Base-by-base conservation (phyloP, 2,113 vertebrate species). In the Orcinus orca region DNA sequence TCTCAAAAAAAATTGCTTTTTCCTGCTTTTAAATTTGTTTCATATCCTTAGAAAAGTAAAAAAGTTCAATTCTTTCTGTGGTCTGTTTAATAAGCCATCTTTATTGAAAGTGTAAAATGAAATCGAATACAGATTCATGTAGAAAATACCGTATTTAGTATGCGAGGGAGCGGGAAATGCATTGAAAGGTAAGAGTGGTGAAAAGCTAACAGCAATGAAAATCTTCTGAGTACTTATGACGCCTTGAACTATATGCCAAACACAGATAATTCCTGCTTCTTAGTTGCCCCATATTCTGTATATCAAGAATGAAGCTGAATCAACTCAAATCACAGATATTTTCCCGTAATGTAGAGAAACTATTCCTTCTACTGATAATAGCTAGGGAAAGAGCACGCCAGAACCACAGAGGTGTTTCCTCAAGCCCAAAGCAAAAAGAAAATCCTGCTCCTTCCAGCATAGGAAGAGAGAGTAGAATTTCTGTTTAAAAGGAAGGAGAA, bases 11-110 rank as follows among this genome's bases (percentile, higher is more conserved):
- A 92, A 68, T 23, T 95, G 38, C 13, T 81, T 65, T 93, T 86
- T 63, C 31, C 74, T 93, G 50, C 2, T 74, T 95, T 77, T 90
- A 90, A 82, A 90, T 86, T 94, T 90, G 29, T 62, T 87, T 87
- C 79, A 68, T 47, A 68, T 7, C 14, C 41, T 80, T 94, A 41
- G 76, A 71, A n/a, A 36, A 95, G 6, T 67, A 74, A 20, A 85
- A 60, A 65, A 58, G 86, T 58, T 74, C 81, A 80, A 73, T 88
- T 89, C 25, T 86, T 80, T 82, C 65, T 41, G 33, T 76, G 13
- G 36, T 29, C 60, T 94, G 14, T 85, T 95, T 65, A 90, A 86
- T 93, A 80, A 96, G 60, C 38, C 8, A 41, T 73, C n/a, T 82
- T 93, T 93, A 82, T 38, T 38, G 13, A 93, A 93, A 80, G 25